These are phyloP conservation scores for Zele albiditarsus DNA, from an alignment of 2,888 invertebrate genomes.

Conservation along the genomic window DNA sequence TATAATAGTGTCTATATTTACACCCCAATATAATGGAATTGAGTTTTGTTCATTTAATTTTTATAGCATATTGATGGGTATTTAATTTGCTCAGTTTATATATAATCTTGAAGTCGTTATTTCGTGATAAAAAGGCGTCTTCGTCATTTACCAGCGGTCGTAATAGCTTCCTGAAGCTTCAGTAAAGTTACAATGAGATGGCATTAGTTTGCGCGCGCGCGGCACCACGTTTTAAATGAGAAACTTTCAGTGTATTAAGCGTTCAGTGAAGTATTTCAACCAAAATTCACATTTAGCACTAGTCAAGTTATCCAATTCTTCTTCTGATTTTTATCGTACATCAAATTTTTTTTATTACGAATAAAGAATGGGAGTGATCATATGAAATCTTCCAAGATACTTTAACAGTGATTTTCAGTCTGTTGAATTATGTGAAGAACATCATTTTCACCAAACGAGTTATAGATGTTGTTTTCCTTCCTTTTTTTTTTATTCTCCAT, in stretches of 20 bases:
- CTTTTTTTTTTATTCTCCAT: no score
- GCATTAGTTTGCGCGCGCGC: neutral
- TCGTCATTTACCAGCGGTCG: constrained; percentile 23
- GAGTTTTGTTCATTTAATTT: constrained; percentile 4
- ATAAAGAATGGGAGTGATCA: no score
- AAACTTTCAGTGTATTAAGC: no score
- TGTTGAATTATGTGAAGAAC: no score
- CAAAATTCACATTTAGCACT: neutral
- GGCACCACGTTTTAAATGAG: neutral
- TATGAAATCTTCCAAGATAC: no score
- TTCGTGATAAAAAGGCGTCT: constrained; percentile 16
- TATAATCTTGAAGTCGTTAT: neutral
- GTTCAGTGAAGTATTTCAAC: no score
- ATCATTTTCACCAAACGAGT: no score
- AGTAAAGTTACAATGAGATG: constrained; percentile 6
- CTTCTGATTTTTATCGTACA: no score
- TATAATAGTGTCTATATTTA: constrained; percentile 14
- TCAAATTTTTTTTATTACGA: no score
- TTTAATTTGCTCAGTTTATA: neutral
- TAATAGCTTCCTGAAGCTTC: neutral
- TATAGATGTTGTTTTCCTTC: no score
- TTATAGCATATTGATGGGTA: neutral
- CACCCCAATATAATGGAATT: neutral
- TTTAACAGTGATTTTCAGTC: no score
- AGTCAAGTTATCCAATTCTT: no score